Evolutionary conservation across 2,797 vertebrate species (phyloP), one percentile per base, ranked within the genome.

Genomic region (Arctocebus calabarensis): DNA sequence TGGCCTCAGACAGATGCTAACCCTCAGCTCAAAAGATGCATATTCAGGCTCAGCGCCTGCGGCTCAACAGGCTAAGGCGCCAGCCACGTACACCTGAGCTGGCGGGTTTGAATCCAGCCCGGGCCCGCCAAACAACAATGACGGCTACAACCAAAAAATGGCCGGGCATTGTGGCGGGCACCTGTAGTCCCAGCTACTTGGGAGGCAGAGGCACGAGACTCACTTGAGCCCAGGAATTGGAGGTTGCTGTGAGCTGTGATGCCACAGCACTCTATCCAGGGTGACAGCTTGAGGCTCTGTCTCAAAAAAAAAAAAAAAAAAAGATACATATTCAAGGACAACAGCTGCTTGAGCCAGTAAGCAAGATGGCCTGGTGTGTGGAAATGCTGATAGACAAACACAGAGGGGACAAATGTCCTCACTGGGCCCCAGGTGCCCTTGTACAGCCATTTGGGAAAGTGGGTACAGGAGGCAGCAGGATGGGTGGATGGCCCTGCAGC

Each of bases 311-410:
- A 40, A 40, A 40, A 40, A 40, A 40, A 40, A 40, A 78, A 92
- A 96, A 95, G 88, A 64, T 94, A 75, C 45, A 79, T 37, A n/a
- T 19, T 89, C 25, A 71, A 94, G 94, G 77, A 81, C 85, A 75
- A 34, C 25, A 29, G 68, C n/a, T 59, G 32, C 1, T 9, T 43
- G 68, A 48, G 43, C 40, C 52, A 52, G 22, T 22, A 45, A 84
- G 83, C 83, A 84, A 70, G 34, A 40, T 12, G 61, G 57, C 22
- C 48, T 34, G 73, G 29, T 27, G 32, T 77, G 74, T 62, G 11
- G 55, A 86, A 59, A 73, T 14, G 88, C 71, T 59, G n/a, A 45
- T 4, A 6, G 82, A 81, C 37, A 48, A 40, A 45, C 4, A 70
- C 5, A 29, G 91, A 37, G 19, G 9, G 10, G 43, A 73, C 11